Evolutionary conservation across 2,113 vertebrate species (phyloP).

Genomic region (Pelobates fuscus): DNA sequence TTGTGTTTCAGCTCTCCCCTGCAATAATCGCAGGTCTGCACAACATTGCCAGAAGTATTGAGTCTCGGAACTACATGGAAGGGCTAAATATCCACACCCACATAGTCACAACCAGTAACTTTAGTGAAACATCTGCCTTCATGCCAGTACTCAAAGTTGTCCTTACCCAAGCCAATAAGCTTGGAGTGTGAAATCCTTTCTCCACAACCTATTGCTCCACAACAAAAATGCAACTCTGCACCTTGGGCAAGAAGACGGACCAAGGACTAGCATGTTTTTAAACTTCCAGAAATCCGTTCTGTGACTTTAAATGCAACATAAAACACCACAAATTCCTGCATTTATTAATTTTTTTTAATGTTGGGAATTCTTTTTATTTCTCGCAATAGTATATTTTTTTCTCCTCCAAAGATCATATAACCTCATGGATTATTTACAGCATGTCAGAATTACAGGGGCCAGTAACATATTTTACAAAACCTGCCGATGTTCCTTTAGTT

Average conservation of each 20-base stretch:
- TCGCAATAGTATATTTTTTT: background rate
- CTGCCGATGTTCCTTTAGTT: background rate
- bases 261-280: slow-evolving; percentile 56
- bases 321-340: slow-evolving; percentile 7
- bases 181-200: slow-evolving; percentile 73
- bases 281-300: slow-evolving; percentile 12
- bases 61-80: slow-evolving; percentile 81
- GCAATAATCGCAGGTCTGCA: slow-evolving; percentile 87
- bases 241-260: slow-evolving; percentile 52
- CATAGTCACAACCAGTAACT: slow-evolving; percentile 96
- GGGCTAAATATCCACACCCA: slow-evolving; percentile 92
- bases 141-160: slow-evolving; percentile 98
- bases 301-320: background rate
- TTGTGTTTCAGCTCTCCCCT: slow-evolving; percentile 83
- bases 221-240: slow-evolving; percentile 52
- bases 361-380: background rate
- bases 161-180: slow-evolving; percentile 92
- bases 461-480: slow-evolving; percentile 5
- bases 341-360: background rate
- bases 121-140: slow-evolving; percentile 97
- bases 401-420: slow-evolving; percentile 7
- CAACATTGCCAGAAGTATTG: slow-evolving; percentile 86
- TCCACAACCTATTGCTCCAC: slow-evolving; percentile 52
- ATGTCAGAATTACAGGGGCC: background rate
- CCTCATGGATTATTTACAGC: slow-evolving; percentile 20